These are phyloP conservation scores for Pelobates cultripes DNA, from an alignment of 2,797 vertebrate species.

Conservation along the genomic window DNA sequence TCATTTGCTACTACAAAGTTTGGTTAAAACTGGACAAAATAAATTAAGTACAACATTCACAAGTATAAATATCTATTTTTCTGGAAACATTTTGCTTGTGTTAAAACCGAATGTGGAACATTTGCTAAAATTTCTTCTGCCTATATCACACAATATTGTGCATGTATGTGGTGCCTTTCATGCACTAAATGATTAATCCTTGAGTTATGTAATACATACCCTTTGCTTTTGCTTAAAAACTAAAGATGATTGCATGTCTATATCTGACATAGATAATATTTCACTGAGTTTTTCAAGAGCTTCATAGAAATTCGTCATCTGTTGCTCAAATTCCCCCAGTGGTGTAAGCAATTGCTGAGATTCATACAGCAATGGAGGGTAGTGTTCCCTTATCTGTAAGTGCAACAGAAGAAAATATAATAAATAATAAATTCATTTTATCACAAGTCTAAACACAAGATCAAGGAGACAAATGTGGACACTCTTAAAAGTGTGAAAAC, in stretches of 20 bases:
- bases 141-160: too few species aligned
- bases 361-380: conserved; percentile 82
- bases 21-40: too few species aligned
- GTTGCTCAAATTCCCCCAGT: conserved; percentile 91
- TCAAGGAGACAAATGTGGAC: too few species aligned
- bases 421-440: not conserved
- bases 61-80: too few species aligned
- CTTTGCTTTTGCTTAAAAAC: conserved; percentile 93
- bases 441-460: not conserved
- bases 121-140: too few species aligned
- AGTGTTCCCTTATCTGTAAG: conserved; percentile 84
- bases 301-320: conserved; percentile 92
- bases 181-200: too few species aligned
- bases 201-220: conserved; percentile 70
- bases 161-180: too few species aligned
- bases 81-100: too few species aligned
- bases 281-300: conserved; percentile 88
- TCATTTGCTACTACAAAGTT: too few species aligned
- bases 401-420: conserved; percentile 44
- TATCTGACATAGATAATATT: conserved; percentile 80
- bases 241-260: conserved; percentile 78
- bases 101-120: too few species aligned
- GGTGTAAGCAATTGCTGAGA: conserved; percentile 83
- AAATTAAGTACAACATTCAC: too few species aligned
- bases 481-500: too few species aligned